Conservation (phyloP, 2,797 vertebrate genomes). For the Diceros bicornis region DNA sequence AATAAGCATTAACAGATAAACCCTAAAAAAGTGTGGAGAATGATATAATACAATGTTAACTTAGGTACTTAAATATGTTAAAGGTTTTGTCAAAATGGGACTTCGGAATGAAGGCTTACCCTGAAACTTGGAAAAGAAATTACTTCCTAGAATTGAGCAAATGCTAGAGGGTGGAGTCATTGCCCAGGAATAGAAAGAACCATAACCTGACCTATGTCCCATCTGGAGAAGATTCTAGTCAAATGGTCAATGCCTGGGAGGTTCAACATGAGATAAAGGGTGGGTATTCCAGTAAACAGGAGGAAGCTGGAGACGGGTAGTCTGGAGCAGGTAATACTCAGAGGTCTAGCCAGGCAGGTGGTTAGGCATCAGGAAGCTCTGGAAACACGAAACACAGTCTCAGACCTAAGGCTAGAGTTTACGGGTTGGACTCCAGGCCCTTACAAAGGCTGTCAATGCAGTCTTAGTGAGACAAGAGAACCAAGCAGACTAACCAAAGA, state of each 20-base stretch:
- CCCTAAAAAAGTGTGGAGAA: not conserved
- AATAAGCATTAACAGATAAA: not conserved
- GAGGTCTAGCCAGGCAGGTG: not conserved
- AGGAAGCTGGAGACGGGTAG: not conserved
- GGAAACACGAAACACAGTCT: not conserved
- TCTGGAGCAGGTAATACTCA: not conserved
- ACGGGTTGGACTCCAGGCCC: not conserved
- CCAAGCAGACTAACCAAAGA: not conserved
- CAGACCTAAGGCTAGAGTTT: not conserved
- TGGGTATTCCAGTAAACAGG: not conserved
- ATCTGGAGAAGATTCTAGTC: not conserved
- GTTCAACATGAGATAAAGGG: not conserved
- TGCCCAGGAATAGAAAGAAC: not conserved
- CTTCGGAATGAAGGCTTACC: slow-evolving; percentile 28
- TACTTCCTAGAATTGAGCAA: slow-evolving; percentile 38
- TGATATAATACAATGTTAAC: not conserved
- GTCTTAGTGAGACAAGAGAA: not conserved
- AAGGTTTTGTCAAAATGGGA: slow-evolving; percentile 28
- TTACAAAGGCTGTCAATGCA: not conserved
- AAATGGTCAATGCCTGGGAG: not conserved
- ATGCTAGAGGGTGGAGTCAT: not conserved
- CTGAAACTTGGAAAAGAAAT: slow-evolving; percentile 60
- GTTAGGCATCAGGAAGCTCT: not conserved
- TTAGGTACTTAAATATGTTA: not conserved
- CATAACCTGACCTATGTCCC: not conserved